Evolutionary conservation across 2,113 vertebrate genomes (phyloP), one percentile per base, ranked within the genome.

Genomic region (Nothocercus nigrocapillus): DNA sequence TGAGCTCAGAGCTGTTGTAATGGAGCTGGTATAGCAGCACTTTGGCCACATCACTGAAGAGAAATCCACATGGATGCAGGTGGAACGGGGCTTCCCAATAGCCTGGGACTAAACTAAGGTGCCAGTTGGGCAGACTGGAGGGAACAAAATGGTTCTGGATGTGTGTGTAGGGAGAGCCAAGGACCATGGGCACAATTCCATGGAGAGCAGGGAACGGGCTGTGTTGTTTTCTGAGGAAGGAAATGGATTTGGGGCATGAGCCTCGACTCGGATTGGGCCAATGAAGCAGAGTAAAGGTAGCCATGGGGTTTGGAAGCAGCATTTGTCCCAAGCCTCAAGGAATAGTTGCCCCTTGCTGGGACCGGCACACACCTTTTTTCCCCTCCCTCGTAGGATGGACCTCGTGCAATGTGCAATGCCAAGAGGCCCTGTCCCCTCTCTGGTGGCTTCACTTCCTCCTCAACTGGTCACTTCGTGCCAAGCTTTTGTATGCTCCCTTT

Each of bases 231-330:
- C 53, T 54, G 28, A 54, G 14, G 53, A 54, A 30, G 53, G 14
- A 54, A 15, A 30, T 54, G 27, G 53, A 54, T 54, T 30, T 54
- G 53, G 27, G 27, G 53, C 27, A 54, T 30, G 53, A 30, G 27
- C 19, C 18, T 14, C 38, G 38, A 73, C 5, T 25, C 0, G 6
- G 9, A n/a, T 4, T 53, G 32, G 20, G 61, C 12, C 25, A 42
- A 5, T 13, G 18, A 53, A 53, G 44, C 8, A 54, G 27, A 22
- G 4, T 1, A 20, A 28, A 66, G 7, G 38, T 14, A 67, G 64
- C 28, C 64, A 67, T 10, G 13, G 64, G 42, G 8, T 32, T 54
- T 67, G 32, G 13, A 45, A 32, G 19, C 40, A 32, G 28, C 12
- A 13, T 45, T 32, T 30, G 0, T 45, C 21, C 13, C 1, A 4